Base-by-base conservation (phyloP, 2,797 vertebrate species). In the Tenualosa ilisha region DNA sequence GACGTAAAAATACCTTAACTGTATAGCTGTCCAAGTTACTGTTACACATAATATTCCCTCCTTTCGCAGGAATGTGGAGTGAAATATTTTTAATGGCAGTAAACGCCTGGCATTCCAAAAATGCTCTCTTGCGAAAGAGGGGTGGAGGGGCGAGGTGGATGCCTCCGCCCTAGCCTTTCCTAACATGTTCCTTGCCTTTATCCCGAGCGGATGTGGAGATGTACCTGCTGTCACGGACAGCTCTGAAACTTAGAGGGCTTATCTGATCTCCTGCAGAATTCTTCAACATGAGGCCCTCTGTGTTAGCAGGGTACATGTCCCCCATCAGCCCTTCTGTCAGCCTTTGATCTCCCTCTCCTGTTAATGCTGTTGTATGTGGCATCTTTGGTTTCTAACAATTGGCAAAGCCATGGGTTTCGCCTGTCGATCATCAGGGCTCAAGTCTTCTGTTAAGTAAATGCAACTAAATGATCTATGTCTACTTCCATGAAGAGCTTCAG, bases 341-440 rank as follows among this genome's bases (percentile, higher is more conserved):
- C 86, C 93, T 92, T 92, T 93, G 92, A 94, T 92, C 87, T 90
- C 85, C 85, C 86, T 82, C 72, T 89, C 87, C 81, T 84, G 81
- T 85, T 89, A 84, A 89, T 90, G 84, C 86, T 88, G 90, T 92
- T 91, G 86, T 79, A 90, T 90, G 89, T 91, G 90, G 89, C 90
- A 84, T 89, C 89, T 93, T 84, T 37, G 85, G 87, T 93, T 92
- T 91, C 90, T 86, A 56, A 61, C 72, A 86, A 81, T 79, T 81
- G 49, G 91, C 61, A 91, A 93, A 90, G 40, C 88, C 89, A 93
- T 92, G 89, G 51, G 75, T 88, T 87, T 90, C 54, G 85, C 72
- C 87, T 91, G 89, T 91, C 88, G 90, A 82, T 92, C 90, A 13
- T 20, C 68, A 75, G 12, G 1, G 31, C 31, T 20, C 68, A 20